Evolutionary conservation across 2,888 invertebrate species (phyloP).

Genomic region (Epsilonema sp.): DNA sequence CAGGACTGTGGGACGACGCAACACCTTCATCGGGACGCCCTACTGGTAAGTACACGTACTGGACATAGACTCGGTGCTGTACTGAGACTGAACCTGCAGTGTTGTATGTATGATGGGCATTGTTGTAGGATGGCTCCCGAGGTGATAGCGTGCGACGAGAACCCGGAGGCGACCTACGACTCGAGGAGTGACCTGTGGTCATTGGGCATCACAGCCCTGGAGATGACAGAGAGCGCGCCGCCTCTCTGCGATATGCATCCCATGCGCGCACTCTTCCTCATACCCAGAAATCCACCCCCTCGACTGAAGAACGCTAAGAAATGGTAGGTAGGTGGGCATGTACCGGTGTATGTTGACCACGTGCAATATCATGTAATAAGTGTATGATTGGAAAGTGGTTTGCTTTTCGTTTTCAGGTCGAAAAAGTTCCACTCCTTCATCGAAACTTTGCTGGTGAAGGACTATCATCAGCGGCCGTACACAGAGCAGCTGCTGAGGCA

Average conservation of each 20-base stretch:
- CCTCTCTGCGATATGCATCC: conserved; percentile 96
- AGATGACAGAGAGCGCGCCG: conserved; percentile 72
- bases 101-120: too few relatives aligned
- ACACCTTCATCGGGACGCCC: conserved; percentile 79
- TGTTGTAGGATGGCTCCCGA: conserved; percentile 95
- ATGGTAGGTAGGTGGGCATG: conserved; percentile 27
- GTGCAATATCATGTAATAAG: not conserved
- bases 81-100: too few relatives aligned
- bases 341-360: not conserved
- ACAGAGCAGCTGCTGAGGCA: conserved; percentile 93
- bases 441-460: conserved; percentile 92
- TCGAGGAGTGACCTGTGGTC: conserved; percentile 44
- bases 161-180: conserved; percentile 97
- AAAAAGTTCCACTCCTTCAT: conserved; percentile 89
- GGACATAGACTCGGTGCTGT: too few relatives aligned
- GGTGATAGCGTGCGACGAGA: conserved; percentile 98
- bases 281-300: conserved; percentile 92
- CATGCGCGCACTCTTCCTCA: conserved; percentile 93
- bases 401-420: conserved; percentile 38
- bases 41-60: conserved; percentile 37
- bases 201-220: conserved; percentile 73
- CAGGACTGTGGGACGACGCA: conserved; percentile 89
- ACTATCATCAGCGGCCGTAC: conserved; percentile 93
- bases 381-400: too few relatives aligned
- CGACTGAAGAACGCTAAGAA: conserved; percentile 49